Evolutionary conservation across 2,113 vertebrate genomes (phyloP).

Genomic region (Aramus guarauna): DNA sequence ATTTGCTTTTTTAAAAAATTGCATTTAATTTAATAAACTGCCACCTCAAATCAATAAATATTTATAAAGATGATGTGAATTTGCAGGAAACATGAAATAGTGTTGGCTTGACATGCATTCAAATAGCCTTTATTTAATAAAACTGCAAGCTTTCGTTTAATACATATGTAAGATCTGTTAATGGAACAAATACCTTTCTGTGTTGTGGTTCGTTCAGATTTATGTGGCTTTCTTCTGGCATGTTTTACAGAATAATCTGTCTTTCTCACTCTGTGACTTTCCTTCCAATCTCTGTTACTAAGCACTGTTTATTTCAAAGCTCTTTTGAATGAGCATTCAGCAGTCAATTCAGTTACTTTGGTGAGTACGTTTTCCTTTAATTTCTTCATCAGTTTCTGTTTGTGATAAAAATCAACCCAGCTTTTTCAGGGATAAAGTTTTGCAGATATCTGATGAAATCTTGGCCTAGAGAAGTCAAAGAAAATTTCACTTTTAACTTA

Average conservation of each 20-base stretch:
- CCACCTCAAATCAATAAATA: neutral
- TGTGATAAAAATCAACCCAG: neutral
- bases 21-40: neutral
- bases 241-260: slow-evolving; percentile 1
- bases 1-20: neutral
- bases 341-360: neutral
- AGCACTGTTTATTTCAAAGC: neutral
- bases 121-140: neutral
- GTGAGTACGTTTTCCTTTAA: neutral
- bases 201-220: neutral
- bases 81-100: neutral
- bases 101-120: neutral
- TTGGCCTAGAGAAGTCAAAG: neutral
- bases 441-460: neutral
- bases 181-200: slow-evolving; percentile 6
- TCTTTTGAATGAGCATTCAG: neutral
- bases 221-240: neutral
- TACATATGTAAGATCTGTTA: neutral
- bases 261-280: neutral
- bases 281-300: neutral
- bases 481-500: neutral
- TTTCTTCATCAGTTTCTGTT: neutral
- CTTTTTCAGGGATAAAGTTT: neutral
- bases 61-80: neutral
- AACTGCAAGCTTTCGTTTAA: neutral